Percentiles rank a stretch among this genome's conserved stretches.
Conservation (phyloP, 2,888 invertebrate genomes). For the Leptopilina syphax region DNA sequence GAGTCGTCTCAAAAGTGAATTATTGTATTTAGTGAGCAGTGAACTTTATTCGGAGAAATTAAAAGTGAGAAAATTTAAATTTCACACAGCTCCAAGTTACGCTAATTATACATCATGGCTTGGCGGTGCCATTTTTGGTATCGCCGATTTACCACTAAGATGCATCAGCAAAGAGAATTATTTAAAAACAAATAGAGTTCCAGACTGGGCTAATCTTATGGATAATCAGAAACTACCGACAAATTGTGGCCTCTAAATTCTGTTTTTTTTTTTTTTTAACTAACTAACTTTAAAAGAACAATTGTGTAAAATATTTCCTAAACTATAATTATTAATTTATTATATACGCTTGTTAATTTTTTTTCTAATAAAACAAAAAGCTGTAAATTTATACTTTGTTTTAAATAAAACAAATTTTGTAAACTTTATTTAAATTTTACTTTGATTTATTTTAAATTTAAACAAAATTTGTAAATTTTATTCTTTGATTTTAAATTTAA, state of each 20-base stretch:
- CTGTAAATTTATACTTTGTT: no score
- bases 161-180: slow-evolving; percentile 88
- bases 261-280: not conserved
- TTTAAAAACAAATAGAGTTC: slow-evolving; percentile 83
- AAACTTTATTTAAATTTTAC: no score
- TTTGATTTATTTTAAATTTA: no score
- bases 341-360: no score
- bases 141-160: slow-evolving; percentile 84
- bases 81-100: slow-evolving; percentile 88
- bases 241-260: slow-evolving; percentile 34
- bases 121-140: slow-evolving; percentile 89
- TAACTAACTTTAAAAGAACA: not conserved
- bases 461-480: no score
- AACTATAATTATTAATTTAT: no score
- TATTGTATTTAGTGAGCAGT: slow-evolving; percentile 82
- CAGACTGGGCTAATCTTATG: slow-evolving; percentile 88
- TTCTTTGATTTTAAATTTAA: no score
- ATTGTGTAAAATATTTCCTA: no score
- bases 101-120: slow-evolving; percentile 92
- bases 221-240: slow-evolving; percentile 76
- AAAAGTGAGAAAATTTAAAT: slow-evolving; percentile 84
- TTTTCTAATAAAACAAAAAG: no score
- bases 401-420: no score
- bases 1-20: slow-evolving; percentile 87
- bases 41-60: slow-evolving; percentile 82